Conservation (phyloP, 2,797 vertebrate genomes). For the Xiphophorus birchmanni region DNA sequence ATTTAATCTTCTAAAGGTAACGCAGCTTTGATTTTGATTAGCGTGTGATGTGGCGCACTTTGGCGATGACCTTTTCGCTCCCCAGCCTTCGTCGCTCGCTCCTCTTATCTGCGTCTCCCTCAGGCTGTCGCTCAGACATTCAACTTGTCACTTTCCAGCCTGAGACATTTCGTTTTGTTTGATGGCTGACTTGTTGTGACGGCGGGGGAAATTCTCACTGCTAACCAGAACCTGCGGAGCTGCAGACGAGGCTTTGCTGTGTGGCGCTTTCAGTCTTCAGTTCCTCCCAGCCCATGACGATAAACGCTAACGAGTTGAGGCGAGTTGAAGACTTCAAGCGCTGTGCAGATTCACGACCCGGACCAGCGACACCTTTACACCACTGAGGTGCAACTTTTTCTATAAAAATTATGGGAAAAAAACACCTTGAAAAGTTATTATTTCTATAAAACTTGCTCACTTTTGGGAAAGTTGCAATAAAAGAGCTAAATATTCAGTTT, state of each 20-base stretch:
- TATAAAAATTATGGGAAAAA: neutral
- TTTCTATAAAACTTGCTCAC: neutral
- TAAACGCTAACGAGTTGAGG: conserved; percentile 85
- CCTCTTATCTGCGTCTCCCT: conserved; percentile 31
- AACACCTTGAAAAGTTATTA: neutral
- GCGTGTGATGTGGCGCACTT: conserved; percentile 52
- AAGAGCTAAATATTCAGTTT: neutral
- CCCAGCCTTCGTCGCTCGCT: conserved; percentile 7
- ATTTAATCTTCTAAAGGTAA: conserved; percentile 48
- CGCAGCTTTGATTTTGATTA: conserved; percentile 61
- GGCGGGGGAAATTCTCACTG: neutral
- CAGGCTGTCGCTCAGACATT: conserved; percentile 17
- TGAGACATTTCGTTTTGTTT: conserved; percentile 48
- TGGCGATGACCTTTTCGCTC: conserved; percentile 61
- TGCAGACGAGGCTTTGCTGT: conserved; percentile 62
- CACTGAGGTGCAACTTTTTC: neutral
- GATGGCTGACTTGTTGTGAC: conserved; percentile 30
- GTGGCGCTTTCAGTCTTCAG: conserved; percentile 89
- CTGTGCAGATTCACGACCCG: conserved; percentile 80
- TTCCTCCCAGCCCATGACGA: conserved; percentile 87
- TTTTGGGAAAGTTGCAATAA: neutral
- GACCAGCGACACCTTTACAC: neutral
- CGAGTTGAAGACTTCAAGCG: conserved; percentile 89
- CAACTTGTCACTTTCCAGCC: conserved; percentile 33
- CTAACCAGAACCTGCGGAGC: conserved; percentile 22